Percentiles rank a stretch among this genome's conserved stretches.
phyloP scores from a whole-genome alignment of 2,888 invertebrate species.

The Machimus rusticus region DNA sequence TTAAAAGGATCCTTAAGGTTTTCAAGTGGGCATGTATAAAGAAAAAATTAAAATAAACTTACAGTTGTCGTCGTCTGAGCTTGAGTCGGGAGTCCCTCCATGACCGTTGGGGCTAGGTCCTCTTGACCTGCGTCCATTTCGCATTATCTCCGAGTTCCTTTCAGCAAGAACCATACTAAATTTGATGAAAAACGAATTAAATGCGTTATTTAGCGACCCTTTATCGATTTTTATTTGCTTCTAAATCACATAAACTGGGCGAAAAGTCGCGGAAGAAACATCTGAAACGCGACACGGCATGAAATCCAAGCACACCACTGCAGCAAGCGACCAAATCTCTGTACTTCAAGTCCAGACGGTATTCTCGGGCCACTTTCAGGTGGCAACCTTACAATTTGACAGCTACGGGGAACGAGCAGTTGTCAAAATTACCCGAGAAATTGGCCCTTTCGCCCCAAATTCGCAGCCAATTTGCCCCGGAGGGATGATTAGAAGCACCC shows the following conservation, averaged over 20 bases:
- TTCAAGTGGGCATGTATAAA: background rate
- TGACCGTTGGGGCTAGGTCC: conserved; percentile 91
- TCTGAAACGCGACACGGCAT: conserved; percentile 29
- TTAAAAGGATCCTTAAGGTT: background rate
- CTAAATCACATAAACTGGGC: background rate
- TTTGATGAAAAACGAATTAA: conserved; percentile 5
- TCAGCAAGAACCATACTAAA: conserved; percentile 86
- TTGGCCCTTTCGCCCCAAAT: background rate
- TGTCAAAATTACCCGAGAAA: background rate
- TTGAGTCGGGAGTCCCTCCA: conserved; percentile 78
- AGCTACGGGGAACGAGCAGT: background rate
- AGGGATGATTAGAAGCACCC: background rate
- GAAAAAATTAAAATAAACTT: conserved; percentile 54
- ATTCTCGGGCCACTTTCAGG: conserved; percentile 26
- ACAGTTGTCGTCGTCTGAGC: conserved; percentile 88
- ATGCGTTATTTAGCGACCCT: background rate
- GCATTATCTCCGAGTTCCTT: conserved; percentile 80
- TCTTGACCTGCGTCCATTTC: conserved; percentile 87
- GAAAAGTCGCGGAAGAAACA: conserved; percentile 15
- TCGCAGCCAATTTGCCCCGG: background rate
- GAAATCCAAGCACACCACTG: conserved; percentile 37
- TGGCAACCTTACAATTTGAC: conserved; percentile 39
- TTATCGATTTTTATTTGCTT: conserved; percentile 6
- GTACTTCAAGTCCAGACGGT: conserved; percentile 29
- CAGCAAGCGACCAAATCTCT: conserved; percentile 32